Conservation (phyloP, 2,113 vertebrate genomes). For the Tapirus terrestris region DNA sequence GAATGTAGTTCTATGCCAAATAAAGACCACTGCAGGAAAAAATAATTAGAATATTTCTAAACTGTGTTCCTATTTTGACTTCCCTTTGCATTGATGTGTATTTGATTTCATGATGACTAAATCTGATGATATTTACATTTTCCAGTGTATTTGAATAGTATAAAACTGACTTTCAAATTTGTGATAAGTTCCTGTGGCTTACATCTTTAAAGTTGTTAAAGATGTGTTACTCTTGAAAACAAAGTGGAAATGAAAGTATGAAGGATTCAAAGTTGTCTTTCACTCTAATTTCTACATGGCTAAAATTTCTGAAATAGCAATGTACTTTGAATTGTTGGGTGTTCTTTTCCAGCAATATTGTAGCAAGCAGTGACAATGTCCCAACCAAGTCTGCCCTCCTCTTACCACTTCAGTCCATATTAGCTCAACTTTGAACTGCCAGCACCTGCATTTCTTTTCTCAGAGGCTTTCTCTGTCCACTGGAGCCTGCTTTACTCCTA, state of each 20-base stretch:
- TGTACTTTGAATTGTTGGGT: background rate
- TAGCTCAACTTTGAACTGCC: background rate
- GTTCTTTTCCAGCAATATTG: background rate
- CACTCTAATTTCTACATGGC: background rate
- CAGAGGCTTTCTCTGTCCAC: background rate
- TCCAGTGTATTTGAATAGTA: background rate
- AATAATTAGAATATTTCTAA: background rate
- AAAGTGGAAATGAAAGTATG: background rate
- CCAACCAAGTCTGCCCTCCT: background rate
- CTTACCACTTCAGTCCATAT: background rate
- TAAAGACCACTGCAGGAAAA: background rate
- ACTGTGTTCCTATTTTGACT: background rate
- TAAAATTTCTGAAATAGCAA: background rate
- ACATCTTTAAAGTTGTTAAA: background rate
- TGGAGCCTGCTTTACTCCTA: background rate
- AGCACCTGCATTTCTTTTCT: background rate
- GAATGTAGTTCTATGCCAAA: background rate
- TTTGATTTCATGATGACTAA: background rate
- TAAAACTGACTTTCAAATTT: slow-evolving; percentile 13
- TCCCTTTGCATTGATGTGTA: background rate
- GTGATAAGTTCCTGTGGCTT: background rate
- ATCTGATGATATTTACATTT: background rate
- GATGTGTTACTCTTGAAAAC: background rate
- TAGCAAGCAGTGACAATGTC: background rate
- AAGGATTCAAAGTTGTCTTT: background rate